phyloP scores from a whole-genome alignment of 2,888 invertebrate genomes.

The Belgica antarctica region DNA sequence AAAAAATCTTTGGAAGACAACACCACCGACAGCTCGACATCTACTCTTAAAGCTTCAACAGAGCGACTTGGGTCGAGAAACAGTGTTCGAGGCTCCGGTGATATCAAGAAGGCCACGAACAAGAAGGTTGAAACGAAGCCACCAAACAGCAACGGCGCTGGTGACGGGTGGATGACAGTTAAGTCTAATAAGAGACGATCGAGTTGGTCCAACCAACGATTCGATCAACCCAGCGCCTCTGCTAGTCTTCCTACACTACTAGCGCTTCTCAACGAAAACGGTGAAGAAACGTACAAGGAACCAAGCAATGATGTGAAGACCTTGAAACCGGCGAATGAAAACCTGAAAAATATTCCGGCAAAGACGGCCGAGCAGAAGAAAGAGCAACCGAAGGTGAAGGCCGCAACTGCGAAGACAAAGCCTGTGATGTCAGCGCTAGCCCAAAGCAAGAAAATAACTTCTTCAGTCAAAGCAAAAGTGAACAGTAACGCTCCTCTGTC shows the following conservation, averaged over 20 bases:
- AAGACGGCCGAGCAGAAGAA: slow-evolving; percentile 13
- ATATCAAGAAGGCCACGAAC: slow-evolving; percentile 45
- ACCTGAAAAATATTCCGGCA: neutral
- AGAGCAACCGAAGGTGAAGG: neutral
- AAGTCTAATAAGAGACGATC: slow-evolving; percentile 67
- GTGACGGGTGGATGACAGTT: slow-evolving; percentile 88
- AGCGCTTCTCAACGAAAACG: slow-evolving; percentile 54
- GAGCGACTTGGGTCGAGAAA: slow-evolving; percentile 52
- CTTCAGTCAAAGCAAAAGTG: slow-evolving; percentile 27
- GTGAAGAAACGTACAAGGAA: slow-evolving; percentile 50
- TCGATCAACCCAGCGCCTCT: slow-evolving; percentile 78
- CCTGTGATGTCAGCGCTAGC: neutral
- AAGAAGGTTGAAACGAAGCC: slow-evolving; percentile 52
- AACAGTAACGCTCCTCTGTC: slow-evolving; percentile 48
- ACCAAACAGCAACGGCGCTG: slow-evolving; percentile 50
- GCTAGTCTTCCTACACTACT: slow-evolving; percentile 72
- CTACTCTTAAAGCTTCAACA: slow-evolving; percentile 54
- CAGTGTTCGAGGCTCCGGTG: slow-evolving; percentile 48
- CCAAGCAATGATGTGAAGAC: slow-evolving; percentile 42
- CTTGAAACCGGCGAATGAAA: slow-evolving; percentile 32
- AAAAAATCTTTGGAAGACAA: slow-evolving; percentile 11
- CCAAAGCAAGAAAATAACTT: neutral
- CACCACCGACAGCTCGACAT: slow-evolving; percentile 53
- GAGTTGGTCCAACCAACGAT: slow-evolving; percentile 69
- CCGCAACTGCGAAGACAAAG: neutral